Conservation (phyloP, 2,888 invertebrate species). For the Amiota minor region DNA sequence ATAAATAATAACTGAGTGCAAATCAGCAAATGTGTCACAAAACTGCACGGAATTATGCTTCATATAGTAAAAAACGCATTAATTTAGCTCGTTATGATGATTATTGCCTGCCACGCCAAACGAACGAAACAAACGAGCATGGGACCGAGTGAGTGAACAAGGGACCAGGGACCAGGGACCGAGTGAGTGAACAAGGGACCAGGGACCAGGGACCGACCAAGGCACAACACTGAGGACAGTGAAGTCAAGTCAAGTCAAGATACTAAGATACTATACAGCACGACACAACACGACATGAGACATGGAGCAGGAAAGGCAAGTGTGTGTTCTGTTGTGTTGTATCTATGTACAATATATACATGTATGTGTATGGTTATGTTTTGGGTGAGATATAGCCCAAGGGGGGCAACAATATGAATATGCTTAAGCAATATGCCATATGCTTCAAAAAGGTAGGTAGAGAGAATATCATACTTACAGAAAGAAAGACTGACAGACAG, state of each 20-base stretch:
- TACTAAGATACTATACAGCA: not conserved
- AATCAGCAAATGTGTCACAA: conserved; percentile 63
- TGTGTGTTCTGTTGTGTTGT: not conserved
- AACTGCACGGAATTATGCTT: conserved; percentile 69
- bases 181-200: too few species aligned
- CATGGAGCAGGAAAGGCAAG: not conserved
- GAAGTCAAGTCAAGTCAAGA: not conserved
- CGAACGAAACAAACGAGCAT: not conserved
- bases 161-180: too few species aligned
- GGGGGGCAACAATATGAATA: conserved; percentile 35
- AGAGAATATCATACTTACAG: conserved; percentile 26
- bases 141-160: too few species aligned
- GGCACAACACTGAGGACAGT: not conserved
- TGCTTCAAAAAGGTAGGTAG: conserved; percentile 48
- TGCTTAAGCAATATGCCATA: conserved; percentile 64
- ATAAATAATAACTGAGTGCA: conserved; percentile 36
- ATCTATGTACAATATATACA: too few species aligned
- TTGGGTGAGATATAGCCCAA: not conserved
- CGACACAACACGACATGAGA: conserved; percentile 32
- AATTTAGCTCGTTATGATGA: conserved; percentile 68
- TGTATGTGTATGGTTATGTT: not conserved
- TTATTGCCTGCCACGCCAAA: conserved; percentile 64
- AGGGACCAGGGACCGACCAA: too few species aligned
- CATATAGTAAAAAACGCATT: conserved; percentile 70
- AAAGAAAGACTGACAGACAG: conserved; percentile 3